These are phyloP conservation scores for Tetragnatha versicolor DNA, from an alignment of 1,140 invertebrate genomes.

Conservation along the genomic window DNA sequence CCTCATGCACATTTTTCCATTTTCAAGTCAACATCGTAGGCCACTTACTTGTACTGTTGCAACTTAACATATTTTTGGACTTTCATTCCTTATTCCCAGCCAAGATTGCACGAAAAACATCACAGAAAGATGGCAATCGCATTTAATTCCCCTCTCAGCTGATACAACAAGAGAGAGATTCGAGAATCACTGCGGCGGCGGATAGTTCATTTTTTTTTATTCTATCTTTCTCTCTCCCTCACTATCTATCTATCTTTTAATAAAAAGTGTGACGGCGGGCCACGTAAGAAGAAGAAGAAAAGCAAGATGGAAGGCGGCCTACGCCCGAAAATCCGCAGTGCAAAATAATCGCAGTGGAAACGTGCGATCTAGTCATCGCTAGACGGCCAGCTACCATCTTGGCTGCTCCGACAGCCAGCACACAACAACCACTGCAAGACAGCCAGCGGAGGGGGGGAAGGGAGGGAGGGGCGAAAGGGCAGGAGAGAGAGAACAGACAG, in stretches of 20 bases:
- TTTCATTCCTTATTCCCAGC: slow-evolving; percentile 42
- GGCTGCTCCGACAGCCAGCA: slow-evolving; percentile 9
- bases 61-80: slow-evolving; percentile 53
- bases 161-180: not conserved
- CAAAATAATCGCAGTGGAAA: slow-evolving; percentile 25
- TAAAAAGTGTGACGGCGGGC: not conserved
- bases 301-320: slow-evolving; percentile 36
- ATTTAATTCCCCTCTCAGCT: too few relatives aligned
- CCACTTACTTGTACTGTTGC: slow-evolving; percentile 50
- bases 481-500: slow-evolving; percentile 3
- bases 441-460: not conserved
- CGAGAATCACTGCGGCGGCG: slow-evolving; percentile 10
- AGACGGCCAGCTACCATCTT: slow-evolving; percentile 50
- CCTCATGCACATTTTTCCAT: slow-evolving; percentile 29
- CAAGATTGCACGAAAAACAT: slow-evolving; percentile 23
- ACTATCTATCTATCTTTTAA: too few relatives aligned
- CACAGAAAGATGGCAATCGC: slow-evolving; percentile 14
- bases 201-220: too few relatives aligned
- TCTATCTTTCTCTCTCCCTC: too few relatives aligned
- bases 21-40: slow-evolving; percentile 41
- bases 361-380: slow-evolving; percentile 46
- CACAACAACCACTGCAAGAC: slow-evolving; percentile 42
- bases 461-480: not conserved
- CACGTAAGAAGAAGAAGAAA: slow-evolving; percentile 41
- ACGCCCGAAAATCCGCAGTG: slow-evolving; percentile 21